Evolutionary conservation across 1,140 invertebrate genomes (phyloP).

Genomic region (Drosophila pruinosa): DNA sequence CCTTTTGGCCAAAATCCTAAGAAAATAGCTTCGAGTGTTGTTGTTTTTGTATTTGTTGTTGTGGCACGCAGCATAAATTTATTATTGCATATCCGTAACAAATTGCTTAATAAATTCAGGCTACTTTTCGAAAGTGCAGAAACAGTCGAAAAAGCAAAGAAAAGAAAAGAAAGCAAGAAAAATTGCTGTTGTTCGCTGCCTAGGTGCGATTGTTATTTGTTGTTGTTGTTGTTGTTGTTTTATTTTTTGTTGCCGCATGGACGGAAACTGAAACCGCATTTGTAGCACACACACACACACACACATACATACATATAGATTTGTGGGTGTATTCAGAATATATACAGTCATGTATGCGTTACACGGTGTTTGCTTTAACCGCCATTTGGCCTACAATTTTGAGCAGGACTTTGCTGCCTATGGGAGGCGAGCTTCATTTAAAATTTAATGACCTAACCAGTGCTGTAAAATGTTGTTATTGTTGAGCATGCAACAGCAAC

Average conservation of each 20-base stretch:
- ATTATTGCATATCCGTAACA: slow-evolving; percentile 8
- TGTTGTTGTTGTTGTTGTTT: slow-evolving; percentile 21
- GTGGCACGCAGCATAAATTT: not conserved
- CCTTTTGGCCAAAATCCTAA: not conserved
- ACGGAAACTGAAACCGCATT: slow-evolving; percentile 66
- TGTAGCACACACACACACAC: slow-evolving; percentile 38
- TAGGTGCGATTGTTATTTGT: slow-evolving; percentile 39
- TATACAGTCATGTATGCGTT: not conserved
- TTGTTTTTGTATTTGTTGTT: not conserved
- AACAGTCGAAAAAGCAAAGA: slow-evolving; percentile 8
- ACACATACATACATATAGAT: slow-evolving; percentile 6
- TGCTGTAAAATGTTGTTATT: slow-evolving; percentile 52
- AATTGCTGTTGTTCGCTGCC: slow-evolving; percentile 33
- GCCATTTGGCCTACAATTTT: slow-evolving; percentile 52
- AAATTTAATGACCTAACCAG: slow-evolving; percentile 80
- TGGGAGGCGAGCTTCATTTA: slow-evolving; percentile 61
- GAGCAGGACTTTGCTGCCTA: slow-evolving; percentile 39
- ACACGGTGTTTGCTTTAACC: slow-evolving; percentile 34
- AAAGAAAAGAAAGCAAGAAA: slow-evolving; percentile 31
- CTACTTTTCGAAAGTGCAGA: slow-evolving; percentile 6
- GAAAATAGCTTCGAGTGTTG: not conserved
- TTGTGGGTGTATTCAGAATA: slow-evolving; percentile 14
- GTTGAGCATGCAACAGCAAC: slow-evolving; percentile 13
- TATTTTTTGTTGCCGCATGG: slow-evolving; percentile 37
- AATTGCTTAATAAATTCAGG: not conserved